Percentiles rank a stretch among this genome's conserved stretches.
These are phyloP conservation scores for Drosophila seclusa DNA, from an alignment of 2,888 invertebrate species.

Conservation along the genomic window DNA sequence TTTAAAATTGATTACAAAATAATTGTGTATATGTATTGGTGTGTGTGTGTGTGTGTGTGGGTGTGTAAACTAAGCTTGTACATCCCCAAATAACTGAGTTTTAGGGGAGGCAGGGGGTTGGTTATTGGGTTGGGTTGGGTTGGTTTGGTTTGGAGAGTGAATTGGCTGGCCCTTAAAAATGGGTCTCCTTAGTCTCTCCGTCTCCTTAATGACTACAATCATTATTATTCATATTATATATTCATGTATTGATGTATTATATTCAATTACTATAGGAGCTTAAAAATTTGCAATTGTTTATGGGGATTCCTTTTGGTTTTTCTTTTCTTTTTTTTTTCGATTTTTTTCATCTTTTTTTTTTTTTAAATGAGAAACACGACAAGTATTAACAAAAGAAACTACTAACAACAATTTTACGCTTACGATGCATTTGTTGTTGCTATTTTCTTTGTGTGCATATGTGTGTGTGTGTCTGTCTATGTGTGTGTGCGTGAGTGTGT, in stretches of 20 bases:
- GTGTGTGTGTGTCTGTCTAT: background rate
- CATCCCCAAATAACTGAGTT: constrained; percentile 57
- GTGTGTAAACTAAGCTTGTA: constrained; percentile 59
- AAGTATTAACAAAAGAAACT: constrained; percentile 55
- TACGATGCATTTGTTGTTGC: constrained; percentile 37
- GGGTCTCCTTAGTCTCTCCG: constrained; percentile 57
- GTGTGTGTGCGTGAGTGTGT: background rate
- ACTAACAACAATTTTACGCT: constrained; percentile 62
- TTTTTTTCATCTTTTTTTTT: constrained; percentile 1
- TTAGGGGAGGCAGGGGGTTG: constrained; percentile 19
- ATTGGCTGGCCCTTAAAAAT: constrained; percentile 59
- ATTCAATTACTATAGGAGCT: constrained; percentile 74
- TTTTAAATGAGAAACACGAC: constrained; percentile 58
- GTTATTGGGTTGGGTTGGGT: background rate
- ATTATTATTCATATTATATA: constrained; percentile 60
- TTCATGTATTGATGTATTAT: constrained; percentile 37
- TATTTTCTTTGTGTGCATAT: background rate
- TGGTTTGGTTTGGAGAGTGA: background rate
- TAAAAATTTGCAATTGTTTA: constrained; percentile 47
- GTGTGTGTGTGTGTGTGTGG: constrained; percentile 23
- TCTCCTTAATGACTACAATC: constrained; percentile 63
- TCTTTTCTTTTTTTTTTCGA: constrained; percentile 1
- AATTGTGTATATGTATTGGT: constrained; percentile 41
- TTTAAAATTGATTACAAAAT: constrained; percentile 76
- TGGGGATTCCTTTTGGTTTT: constrained; percentile 13